Evolutionary conservation across 2,113 vertebrate species (phyloP).

Genomic region (Mungos mungo): DNA sequence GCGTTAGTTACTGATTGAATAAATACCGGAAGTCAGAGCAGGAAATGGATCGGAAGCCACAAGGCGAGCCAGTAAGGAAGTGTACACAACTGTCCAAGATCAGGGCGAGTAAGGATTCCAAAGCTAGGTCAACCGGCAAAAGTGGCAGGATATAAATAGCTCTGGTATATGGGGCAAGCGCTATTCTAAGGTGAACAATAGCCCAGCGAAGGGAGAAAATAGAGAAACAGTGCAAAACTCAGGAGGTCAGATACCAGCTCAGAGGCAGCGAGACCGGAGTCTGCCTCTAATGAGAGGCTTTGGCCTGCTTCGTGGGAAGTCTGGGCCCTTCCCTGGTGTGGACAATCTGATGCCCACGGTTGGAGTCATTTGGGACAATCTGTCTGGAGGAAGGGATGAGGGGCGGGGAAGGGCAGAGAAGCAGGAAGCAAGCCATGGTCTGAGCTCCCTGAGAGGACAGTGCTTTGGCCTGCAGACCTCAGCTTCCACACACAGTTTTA

Average conservation of each 20-base stretch:
- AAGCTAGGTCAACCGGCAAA: constrained; percentile 64
- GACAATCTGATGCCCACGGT: background rate
- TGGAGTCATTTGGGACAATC: background rate
- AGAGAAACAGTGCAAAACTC: constrained; percentile 36
- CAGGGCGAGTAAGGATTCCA: constrained; percentile 49
- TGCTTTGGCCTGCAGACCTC: background rate
- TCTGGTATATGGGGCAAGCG: constrained; percentile 61
- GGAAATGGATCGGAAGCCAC: background rate
- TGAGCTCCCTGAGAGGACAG: background rate
- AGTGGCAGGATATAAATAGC: constrained; percentile 68
- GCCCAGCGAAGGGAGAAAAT: constrained; percentile 41
- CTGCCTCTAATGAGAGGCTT: background rate
- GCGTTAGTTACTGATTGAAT: background rate
- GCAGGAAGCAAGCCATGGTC: background rate
- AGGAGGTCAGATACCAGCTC: constrained; percentile 31
- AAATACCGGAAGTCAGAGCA: background rate
- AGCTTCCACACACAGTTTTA: background rate
- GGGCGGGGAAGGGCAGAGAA: accelerated
- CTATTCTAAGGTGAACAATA: constrained; percentile 67
- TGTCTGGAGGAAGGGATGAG: background rate
- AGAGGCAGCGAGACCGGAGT: background rate
- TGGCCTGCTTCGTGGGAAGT: background rate
- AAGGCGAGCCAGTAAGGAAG: background rate
- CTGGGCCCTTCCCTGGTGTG: background rate
- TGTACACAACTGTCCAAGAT: background rate